Percentiles rank a stretch among this genome's conserved stretches.
These are phyloP conservation scores for Anhinga rufa DNA, from an alignment of 2,113 vertebrate genomes.

Conservation along the genomic window DNA sequence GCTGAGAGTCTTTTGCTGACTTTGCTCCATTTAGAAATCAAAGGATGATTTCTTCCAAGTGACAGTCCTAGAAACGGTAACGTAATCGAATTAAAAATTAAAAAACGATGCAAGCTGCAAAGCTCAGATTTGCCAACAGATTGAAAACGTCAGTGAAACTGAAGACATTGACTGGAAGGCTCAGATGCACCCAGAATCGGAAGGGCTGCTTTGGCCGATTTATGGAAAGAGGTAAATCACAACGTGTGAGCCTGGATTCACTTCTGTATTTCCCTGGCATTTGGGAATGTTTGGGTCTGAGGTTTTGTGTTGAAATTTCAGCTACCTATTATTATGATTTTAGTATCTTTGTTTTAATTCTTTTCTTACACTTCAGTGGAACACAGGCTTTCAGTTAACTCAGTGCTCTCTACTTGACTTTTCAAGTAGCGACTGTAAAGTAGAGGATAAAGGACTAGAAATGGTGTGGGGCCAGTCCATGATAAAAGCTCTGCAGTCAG, in stretches of 20 bases:
- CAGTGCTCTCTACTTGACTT: neutral
- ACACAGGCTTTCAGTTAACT: neutral
- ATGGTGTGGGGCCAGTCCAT: neutral
- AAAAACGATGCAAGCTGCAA: neutral
- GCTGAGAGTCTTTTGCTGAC: neutral
- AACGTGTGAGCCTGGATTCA: neutral
- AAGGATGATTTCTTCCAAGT: neutral
- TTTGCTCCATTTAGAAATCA: neutral
- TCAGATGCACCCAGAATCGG: neutral
- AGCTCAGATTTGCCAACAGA: neutral
- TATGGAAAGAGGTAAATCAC: neutral
- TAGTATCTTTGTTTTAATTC: slow-evolving; percentile 22
- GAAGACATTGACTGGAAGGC: neutral
- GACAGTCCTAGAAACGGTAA: neutral
- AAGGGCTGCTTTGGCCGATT: neutral
- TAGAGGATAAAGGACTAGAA: neutral
- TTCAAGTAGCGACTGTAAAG: neutral
- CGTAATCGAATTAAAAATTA: neutral
- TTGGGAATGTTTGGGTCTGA: slow-evolving; percentile 16
- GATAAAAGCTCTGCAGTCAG: neutral
- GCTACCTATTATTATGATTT: neutral
- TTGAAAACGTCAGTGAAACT: neutral
- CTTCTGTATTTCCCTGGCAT: neutral
- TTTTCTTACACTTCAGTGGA: neutral
- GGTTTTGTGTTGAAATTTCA: slow-evolving; percentile 8